Base-by-base conservation (phyloP, 2,113 vertebrate genomes). In the Pardalotus punctatus region DNA sequence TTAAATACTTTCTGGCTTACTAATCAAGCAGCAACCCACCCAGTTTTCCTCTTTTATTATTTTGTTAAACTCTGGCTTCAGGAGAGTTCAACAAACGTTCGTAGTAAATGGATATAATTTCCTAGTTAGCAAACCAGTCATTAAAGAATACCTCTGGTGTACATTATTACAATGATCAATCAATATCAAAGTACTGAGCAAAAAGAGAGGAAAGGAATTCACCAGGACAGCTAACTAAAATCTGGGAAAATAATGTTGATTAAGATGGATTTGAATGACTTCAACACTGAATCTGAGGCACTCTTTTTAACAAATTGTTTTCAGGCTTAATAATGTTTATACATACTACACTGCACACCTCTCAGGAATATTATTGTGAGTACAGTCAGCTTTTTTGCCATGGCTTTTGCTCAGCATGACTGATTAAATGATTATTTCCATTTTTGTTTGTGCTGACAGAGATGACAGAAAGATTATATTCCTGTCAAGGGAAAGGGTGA, bases 191-290 rank as follows among this genome's bases (percentile, higher is more conserved):
- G 95, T 82, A 86, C 73, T 14, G 83, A 81, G 95, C 86, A 69
- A 96, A 90, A 85, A 88, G 86, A 92, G 94, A 97, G 94, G 96
- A 94, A 97, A 97, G 96, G 90, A 97, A 96, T 96, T 95, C 94
- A 95, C 96, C 90, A 89, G 93, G 86, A 97, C 96, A 96, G 96
- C 95, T 96, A 95, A 94, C 97, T 95, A 96, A 97, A 91, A 95
- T 93, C 92, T 85, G 94, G 90, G 95, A 94, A 97, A 96, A 96
- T 87, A 94, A 97, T 95, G 94, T 96, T 97, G 96, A 97, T 97
- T 96, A 94, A 96, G 94, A 94, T 87, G 94, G 91, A 92, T 92
- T 94, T 96, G 86, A 96, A 96, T 96, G 96, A 76, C 65, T 87
- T 85, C 84, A 93, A 47, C 88, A 73, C 81, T 8, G 28, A 94